Percentiles rank a stretch among this genome's conserved stretches.
Evolutionary conservation across 2,888 invertebrate species (phyloP).

Genomic region (Amiota minor): DNA sequence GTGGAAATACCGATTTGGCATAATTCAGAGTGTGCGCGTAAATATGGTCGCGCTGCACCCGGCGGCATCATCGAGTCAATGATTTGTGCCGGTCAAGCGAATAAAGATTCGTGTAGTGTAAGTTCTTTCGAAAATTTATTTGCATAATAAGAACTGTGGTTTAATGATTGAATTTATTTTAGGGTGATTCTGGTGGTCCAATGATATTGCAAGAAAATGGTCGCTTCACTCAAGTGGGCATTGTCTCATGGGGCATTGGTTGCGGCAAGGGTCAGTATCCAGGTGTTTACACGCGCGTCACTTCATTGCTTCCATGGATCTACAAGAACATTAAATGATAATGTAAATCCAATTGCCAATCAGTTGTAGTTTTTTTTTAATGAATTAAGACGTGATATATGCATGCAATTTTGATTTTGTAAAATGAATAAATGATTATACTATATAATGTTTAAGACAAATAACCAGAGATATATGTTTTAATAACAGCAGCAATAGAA

Average conservation of each 20-base stretch:
- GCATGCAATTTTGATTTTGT: conserved; percentile 31
- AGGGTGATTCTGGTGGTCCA: conserved; percentile 94
- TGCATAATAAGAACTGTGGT: conserved; percentile 14
- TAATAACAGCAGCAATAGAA: no score
- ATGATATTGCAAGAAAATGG: conserved; percentile 85
- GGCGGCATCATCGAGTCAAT: conserved; percentile 92
- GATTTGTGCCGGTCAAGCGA: conserved; percentile 88
- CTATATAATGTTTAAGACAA: not conserved
- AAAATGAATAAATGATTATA: conserved; percentile 12
- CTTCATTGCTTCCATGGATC: conserved; percentile 89
- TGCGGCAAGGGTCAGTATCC: conserved; percentile 94
- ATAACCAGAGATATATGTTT: conserved; percentile 8
- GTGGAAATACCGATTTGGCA: conserved; percentile 89
- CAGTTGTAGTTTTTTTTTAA: not conserved
- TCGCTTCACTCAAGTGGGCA: conserved; percentile 87
- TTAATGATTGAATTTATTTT: conserved; percentile 14
- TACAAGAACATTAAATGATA: conserved; percentile 82
- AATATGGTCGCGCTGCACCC: conserved; percentile 88
- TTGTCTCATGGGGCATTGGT: conserved; percentile 93
- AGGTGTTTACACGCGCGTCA: conserved; percentile 90
- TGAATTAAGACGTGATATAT: conserved; percentile 59
- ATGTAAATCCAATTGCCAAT: conserved; percentile 47
- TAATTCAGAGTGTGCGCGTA: conserved; percentile 83
- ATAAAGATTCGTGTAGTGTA: conserved; percentile 92
- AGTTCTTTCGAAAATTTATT: conserved; percentile 69